Evolutionary conservation across 2,113 vertebrate genomes (phyloP), one percentile per base, ranked within the genome.

Genomic region (Semnornis frantzii): DNA sequence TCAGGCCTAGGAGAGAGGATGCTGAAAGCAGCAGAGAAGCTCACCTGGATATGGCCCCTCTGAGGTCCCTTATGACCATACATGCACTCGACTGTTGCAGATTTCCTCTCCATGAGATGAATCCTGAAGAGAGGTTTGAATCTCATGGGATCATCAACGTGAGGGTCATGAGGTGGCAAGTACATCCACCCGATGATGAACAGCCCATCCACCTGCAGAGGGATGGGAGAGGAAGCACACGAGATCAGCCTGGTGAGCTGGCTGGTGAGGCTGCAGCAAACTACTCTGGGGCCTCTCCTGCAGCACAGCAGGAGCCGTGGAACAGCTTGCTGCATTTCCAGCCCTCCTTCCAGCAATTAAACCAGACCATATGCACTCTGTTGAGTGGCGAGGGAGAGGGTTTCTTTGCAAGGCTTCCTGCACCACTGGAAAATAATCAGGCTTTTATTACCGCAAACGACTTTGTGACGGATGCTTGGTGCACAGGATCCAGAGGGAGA

Each of bases 121-220:
- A 99, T 98, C 78, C 99, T 98, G 94, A 99, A 99, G 44, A 99
- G 98, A 6, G 99, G 99, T 28, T 99, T 98, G 94, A 98, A 98
- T 11, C 99, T 98, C 99, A 99, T 99, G 2, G 99, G 98, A 94
- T 99, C 99, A 13, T 99, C 98, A 71, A 99, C 99, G 0, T 99
- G 98, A 12, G 99, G 99, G 92, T 99, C 99, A 1, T 99, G 99
- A 82, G 99, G 99, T 1, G 99, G 99, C 88, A 99, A 94, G 96
- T 99, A 99, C 99, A 99, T 99, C 99, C 99, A 99, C 58, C 99
- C 99, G 3, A 99, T 98, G 94, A 99, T 99, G 95, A 99, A 99
- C 18, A 99, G 94, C 34, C 99, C 99, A 0, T 99, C 99, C 23
- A 99, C 99, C 99, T 99, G 97, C 52, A 85, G 34, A 72, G 54